These are phyloP conservation scores for Sylvia atricapilla DNA, from an alignment of 2,113 vertebrate genomes.

Conservation along the genomic window DNA sequence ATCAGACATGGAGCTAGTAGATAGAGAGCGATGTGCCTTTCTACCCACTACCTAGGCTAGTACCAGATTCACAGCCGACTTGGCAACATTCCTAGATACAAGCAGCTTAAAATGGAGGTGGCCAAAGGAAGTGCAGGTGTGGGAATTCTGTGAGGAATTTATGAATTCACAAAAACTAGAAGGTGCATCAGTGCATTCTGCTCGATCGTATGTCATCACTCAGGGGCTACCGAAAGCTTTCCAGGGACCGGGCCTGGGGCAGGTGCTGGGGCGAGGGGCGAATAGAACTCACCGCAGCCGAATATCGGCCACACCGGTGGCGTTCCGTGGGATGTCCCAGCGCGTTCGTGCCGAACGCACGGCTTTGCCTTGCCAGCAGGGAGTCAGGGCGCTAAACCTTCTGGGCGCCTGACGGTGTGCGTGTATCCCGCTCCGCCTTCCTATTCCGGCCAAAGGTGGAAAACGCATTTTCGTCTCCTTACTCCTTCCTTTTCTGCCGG, in stretches of 20 bases:
- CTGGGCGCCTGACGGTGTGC: neutral
- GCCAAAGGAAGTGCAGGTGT: neutral
- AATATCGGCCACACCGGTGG: neutral
- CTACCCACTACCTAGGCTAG: too few relatives aligned
- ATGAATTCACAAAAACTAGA: neutral
- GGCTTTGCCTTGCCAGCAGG: neutral
- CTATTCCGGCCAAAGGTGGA: neutral
- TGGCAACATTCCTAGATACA: neutral
- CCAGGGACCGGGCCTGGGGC: neutral
- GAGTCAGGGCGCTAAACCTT: neutral
- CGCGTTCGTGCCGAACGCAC: neutral
- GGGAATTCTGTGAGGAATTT: neutral
- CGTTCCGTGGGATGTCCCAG: neutral
- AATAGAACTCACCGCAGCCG: neutral
- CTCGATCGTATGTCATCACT: neutral
- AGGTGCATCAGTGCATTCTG: too few relatives aligned
- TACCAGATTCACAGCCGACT: neutral
- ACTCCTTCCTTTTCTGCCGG: neutral
- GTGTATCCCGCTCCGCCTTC: neutral
- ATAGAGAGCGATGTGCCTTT: fast-evolving
- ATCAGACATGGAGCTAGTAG: too few relatives aligned
- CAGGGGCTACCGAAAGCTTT: too few relatives aligned
- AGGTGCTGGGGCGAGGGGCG: too few relatives aligned
- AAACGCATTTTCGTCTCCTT: neutral
- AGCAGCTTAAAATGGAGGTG: neutral